Percentiles rank a stretch among this genome's conserved stretches.
Evolutionary conservation across 1,140 invertebrate species (phyloP).

Genomic region (Saccostrea cuccullata): DNA sequence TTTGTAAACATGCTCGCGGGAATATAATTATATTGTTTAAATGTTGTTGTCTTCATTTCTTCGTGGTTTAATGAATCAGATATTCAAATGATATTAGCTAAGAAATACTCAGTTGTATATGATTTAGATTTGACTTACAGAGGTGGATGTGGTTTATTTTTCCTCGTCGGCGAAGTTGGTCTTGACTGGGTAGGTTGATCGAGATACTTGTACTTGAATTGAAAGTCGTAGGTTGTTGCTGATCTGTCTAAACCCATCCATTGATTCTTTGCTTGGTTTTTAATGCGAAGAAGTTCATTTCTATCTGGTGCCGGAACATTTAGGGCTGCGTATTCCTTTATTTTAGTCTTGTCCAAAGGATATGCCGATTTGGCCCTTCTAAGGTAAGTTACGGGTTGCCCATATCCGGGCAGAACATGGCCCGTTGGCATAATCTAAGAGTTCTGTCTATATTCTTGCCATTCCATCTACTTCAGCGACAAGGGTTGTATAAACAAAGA

Average conservation of each 20-base stretch:
- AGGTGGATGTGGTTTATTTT: constrained; percentile 73
- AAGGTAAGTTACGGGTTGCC: constrained; percentile 69
- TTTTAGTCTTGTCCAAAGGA: constrained; percentile 65
- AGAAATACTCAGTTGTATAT: too few relatives aligned
- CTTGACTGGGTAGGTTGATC: constrained; percentile 62
- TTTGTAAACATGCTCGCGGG: too few relatives aligned
- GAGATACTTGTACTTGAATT: constrained; percentile 49
- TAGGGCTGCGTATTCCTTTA: constrained; percentile 58
- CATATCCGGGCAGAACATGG: constrained; percentile 73
- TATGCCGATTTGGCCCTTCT: constrained; percentile 66
- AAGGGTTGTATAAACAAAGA: background rate
- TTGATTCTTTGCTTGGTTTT: constrained; percentile 63
- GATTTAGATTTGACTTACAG: constrained; percentile 62
- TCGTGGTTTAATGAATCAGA: too few relatives aligned
- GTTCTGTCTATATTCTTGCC: constrained; percentile 39
- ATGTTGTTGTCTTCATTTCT: too few relatives aligned
- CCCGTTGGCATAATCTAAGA: constrained; percentile 69
- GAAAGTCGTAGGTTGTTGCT: constrained; percentile 68
- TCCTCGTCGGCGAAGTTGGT: constrained; percentile 66
- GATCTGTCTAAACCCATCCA: constrained; percentile 61
- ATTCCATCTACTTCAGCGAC: background rate
- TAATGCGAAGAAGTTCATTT: constrained; percentile 64
- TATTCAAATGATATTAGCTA: too few relatives aligned
- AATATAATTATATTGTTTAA: too few relatives aligned
- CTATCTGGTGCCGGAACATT: constrained; percentile 54